Evolutionary conservation across 1,140 invertebrate genomes (phyloP).

Genomic region (Drosophila athabasca): DNA sequence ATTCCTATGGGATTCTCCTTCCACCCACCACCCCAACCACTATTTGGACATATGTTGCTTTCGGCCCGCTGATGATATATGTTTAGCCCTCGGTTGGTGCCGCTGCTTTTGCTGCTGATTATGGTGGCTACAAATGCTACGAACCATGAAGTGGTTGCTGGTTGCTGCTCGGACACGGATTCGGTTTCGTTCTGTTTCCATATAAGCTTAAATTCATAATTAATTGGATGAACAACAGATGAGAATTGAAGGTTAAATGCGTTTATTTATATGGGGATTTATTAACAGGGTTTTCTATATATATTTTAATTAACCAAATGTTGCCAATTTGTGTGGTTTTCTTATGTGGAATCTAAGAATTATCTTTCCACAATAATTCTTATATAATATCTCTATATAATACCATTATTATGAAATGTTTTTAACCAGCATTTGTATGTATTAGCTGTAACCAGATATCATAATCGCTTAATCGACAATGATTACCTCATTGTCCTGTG

Average conservation of each 20-base stretch:
- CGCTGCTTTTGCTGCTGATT: slow-evolving; percentile 41
- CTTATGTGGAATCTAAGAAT: no score
- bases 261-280: neutral
- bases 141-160: slow-evolving; percentile 66
- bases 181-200: slow-evolving; percentile 17
- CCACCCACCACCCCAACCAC: slow-evolving; percentile 58
- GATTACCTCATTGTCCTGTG: slow-evolving; percentile 40
- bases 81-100: slow-evolving; percentile 23
- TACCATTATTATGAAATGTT: slow-evolving; percentile 21
- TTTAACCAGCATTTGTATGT: slow-evolving; percentile 33
- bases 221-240: slow-evolving; percentile 29
- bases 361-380: no score
- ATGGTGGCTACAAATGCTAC: slow-evolving; percentile 59
- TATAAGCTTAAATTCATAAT: slow-evolving; percentile 34
- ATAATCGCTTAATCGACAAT: slow-evolving; percentile 36
- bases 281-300: neutral
- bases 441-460: slow-evolving; percentile 41
- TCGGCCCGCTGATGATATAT: slow-evolving; percentile 51
- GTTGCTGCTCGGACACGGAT: slow-evolving; percentile 4
- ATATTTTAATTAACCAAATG: neutral
- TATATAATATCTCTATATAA: neutral
- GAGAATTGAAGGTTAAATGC: slow-evolving; percentile 9
- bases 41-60: slow-evolving; percentile 77
- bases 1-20: slow-evolving; percentile 10
- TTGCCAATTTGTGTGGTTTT: no score